Percentiles rank a stretch among this genome's conserved stretches.
phyloP scores from a whole-genome alignment of 2,888 invertebrate species.

The Entomobrya multifasciata region DNA sequence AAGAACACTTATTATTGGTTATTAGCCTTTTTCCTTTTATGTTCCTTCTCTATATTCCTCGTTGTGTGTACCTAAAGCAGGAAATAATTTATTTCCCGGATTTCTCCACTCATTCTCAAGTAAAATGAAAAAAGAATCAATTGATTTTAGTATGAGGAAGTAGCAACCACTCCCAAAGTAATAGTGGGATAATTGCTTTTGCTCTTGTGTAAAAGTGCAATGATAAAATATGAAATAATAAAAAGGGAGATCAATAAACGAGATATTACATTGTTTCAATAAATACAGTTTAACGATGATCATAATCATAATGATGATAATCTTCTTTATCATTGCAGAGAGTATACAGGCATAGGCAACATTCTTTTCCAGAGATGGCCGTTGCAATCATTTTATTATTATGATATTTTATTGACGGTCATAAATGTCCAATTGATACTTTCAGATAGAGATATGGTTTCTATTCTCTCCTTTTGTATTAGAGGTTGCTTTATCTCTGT shows the following conservation, averaged over 20 bases:
- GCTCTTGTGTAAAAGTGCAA: slow-evolving; percentile 1
- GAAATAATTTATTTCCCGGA: slow-evolving; percentile 15
- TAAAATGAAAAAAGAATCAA: slow-evolving; percentile 5
- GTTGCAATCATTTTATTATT: slow-evolving; percentile 1
- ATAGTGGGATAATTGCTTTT: slow-evolving; percentile 16
- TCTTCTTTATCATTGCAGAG: too few species aligned
- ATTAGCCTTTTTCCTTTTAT: too few species aligned
- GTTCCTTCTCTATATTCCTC: neutral
- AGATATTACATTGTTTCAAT: slow-evolving; percentile 27
- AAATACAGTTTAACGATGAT: neutral
- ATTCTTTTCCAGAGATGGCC: neutral
- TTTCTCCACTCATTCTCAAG: neutral
- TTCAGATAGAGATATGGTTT: slow-evolving; percentile 11
- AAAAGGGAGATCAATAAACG: neutral
- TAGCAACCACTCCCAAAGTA: slow-evolving; percentile 6
- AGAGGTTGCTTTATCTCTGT: slow-evolving; percentile 33
- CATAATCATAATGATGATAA: too few species aligned
- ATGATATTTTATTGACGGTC: slow-evolving; percentile 46
- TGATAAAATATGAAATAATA: neutral
- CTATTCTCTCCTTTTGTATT: too few species aligned
- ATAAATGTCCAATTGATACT: slow-evolving; percentile 57
- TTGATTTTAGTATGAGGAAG: neutral
- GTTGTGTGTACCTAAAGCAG: neutral
- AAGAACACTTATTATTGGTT: neutral
- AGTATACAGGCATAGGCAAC: neutral